Evolutionary conservation across 2,888 invertebrate genomes (phyloP), one percentile per base, ranked within the genome.

Genomic region (Teinopalpus imperialis): DNA sequence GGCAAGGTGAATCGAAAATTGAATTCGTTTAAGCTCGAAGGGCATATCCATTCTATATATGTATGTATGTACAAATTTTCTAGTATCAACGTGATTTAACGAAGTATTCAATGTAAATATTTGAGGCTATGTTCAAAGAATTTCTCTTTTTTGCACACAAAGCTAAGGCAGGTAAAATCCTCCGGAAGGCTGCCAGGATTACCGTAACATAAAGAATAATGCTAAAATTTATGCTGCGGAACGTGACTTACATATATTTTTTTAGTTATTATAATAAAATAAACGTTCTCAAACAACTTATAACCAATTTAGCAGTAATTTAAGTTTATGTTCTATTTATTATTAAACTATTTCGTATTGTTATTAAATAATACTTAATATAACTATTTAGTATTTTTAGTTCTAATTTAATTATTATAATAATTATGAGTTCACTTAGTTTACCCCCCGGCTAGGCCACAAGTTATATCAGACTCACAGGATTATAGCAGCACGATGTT

Each of bases 141-240:
- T 13, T 42, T 34, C 14, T 26, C 10, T 32, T 42, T 42, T 32
- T 20, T 43, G 30, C 42, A 6, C 13, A 13, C 35, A 27, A 18
- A 12, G 12, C 35, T 21, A 34, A 43, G 26, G 27, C 34, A 34
- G 42, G 32, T 34, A 27, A 34, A 43, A 27, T 32, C 26, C 34
- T 24, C 42, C 27, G 27, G 12, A 34, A 34, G 18, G 18, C 26
- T 24, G 32, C 26, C 20, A 34, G 27, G 42, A 43, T 43, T 34
- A 43, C 42, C 34, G 26, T 34, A 43, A 43, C 42, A 43, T 43
- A 34, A 43, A 43, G 34, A 43, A 34, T 27, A 34, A 43, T 20
- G 34, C 18, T 27, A 20, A 27, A 43, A 43, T 34, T 43, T 43
- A 43, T 34, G 26, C 27, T 18, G 5, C 2, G 7, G 27, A 18